A percentile compares a stretch with the other conserved stretches of the same genome.
Evolutionary conservation across 1,140 invertebrate species (phyloP).

Genomic region (Gryllus bimaculatus): DNA sequence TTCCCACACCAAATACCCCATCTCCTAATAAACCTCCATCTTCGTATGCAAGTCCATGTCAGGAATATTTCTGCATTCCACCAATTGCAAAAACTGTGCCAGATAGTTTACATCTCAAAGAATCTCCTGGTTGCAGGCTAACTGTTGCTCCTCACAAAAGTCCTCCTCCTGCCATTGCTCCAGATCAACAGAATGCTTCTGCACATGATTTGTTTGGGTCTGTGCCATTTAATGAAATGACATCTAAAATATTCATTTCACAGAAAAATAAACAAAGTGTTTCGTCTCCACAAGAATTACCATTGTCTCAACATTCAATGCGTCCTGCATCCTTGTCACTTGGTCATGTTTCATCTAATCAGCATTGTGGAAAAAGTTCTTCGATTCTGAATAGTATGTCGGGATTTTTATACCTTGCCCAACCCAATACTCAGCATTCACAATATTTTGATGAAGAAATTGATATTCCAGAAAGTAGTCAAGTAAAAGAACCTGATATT

Average conservation of each 20-base stretch:
- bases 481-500: not conserved
- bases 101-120: constrained; percentile 18
- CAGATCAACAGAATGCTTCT: not conserved
- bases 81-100: not conserved
- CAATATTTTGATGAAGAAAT: not conserved
- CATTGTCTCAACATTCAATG: constrained; percentile 26
- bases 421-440: not conserved
- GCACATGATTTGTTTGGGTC: constrained; percentile 49
- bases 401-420: not conserved
- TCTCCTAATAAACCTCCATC: constrained; percentile 27
- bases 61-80: constrained; percentile 3
- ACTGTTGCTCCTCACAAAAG: not conserved
- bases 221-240: constrained; percentile 45
- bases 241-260: constrained; percentile 28
- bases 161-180: not conserved
- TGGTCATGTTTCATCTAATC: not conserved
- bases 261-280: constrained; percentile 16
- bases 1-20: constrained; percentile 11
- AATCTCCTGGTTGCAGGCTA: constrained; percentile 16
- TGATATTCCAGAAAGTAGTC: not conserved
- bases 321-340: constrained; percentile 31
- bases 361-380: constrained; percentile 15
- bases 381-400: constrained; percentile 20
- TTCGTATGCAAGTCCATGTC: constrained; percentile 13
- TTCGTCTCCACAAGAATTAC: constrained; percentile 17